Base-by-base conservation (phyloP, 1,140 invertebrate genomes). In the Kradibia gibbosae region DNA sequence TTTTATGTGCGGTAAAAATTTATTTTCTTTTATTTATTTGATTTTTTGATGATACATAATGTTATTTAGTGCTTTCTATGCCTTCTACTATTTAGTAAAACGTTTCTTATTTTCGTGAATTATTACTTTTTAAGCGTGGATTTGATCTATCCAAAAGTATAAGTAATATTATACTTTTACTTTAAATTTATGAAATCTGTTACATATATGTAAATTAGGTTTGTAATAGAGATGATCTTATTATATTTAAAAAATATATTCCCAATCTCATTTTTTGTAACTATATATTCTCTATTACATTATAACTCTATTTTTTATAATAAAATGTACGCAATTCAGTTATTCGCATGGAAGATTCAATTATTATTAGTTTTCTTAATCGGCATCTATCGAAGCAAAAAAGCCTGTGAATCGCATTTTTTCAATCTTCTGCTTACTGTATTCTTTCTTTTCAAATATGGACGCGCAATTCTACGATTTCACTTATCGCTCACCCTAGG, bases 401-500 rank as follows among this genome's bases (percentile, higher is more conserved):
- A 60, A 34, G 57, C 31, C 10, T 28, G 39, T 2, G 48, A 65
- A 80, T 80, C 57, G 28, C 45, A 80, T 80, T 80, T 80, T 62
- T 50, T 36, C 13, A 73, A 80, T 73, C 39, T 72, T 22, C 2
- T 31, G 5, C 45, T 60, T 31, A 1, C 48, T 76, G 45, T 62
- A 5, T 25, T 25, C 67, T 57, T 53, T 45, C 31, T 57, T 81
- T 81, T 71, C 73, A 71, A 81, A 81, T 57, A 74, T 80, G 48
- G 45, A 53, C 31, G 39, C 39, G 53, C 22, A 48, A 34, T 71
- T 76, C 50, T 48, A 70, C 42, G 15, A 86, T 87, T 87, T 89
- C 87, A 86, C 84, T 87, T 86, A 87, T 86, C 86, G 60, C 74
- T 67, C 67, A 70, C 75, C 85, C 83, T 83, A 72, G n/a, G 84